Evolutionary conservation across 2,113 vertebrate genomes (phyloP), one percentile per base, ranked within the genome.

Genomic region (Cynocephalus volans): DNA sequence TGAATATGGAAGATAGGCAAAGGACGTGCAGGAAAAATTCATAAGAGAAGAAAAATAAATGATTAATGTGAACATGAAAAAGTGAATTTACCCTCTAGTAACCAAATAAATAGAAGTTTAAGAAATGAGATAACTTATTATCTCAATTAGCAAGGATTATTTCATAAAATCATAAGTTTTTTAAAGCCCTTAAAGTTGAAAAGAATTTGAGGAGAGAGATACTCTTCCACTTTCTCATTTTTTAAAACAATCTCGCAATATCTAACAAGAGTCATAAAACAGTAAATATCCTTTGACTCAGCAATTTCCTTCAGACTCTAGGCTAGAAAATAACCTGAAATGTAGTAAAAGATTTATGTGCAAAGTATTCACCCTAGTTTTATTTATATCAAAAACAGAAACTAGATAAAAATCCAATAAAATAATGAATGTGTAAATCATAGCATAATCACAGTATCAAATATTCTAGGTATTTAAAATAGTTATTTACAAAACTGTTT

Each of bases 241-340:
- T 93, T 54, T 15, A 79, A 81, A 93, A 95, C 52, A 91, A 97
- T 95, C 90, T 95, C 85, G 79, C 89, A 75, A 48, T 80, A 95
- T 82, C 62, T 97, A 96, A 91, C 67, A 91, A 94, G 48, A 90
- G 62, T 73, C 72, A 94, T 94, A 94, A 95, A 96, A 81, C 31
- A 70, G 64, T 77, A 33, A 48, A 79, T 82, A 89, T 92, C n/a
- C 33, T 95, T 90, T 96, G 96, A 96, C 82, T 83, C 95, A 64
- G 58, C 95, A 97, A 52, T 86, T 86, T 90, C 50, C 60, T 97
- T 75, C 93, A 86, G 31, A 56, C 33, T 96, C 36, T 54, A 56
- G 48, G n/a, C 70, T 96, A 88, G 82, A 95, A 97, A 95, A 91
- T 93, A 93, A 96, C 54, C 77, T 88, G 86, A 92, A 94, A 93